Percentiles rank a stretch among this genome's conserved stretches.
Evolutionary conservation across 2,888 invertebrate species (phyloP).

Genomic region (Callimorpha dominula): DNA sequence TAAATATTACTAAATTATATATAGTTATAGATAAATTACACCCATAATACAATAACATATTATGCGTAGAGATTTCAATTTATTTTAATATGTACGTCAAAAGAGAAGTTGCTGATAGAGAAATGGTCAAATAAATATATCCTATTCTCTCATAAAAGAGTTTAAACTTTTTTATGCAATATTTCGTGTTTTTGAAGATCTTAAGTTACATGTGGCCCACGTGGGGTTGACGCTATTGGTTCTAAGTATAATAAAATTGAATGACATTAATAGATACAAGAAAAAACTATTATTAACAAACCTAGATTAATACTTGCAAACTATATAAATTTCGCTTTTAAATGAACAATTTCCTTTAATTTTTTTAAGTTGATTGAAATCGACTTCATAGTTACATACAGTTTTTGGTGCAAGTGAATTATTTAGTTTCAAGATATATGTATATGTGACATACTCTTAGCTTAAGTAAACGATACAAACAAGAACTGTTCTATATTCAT

Average conservation of each 20-base stretch:
- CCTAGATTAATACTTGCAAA: too few species aligned
- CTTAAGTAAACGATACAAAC: neutral
- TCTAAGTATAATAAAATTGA: too few species aligned
- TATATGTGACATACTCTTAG: neutral
- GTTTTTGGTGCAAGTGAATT: neutral
- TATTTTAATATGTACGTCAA: neutral
- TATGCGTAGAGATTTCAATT: neutral
- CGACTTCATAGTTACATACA: neutral
- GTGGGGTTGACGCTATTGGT: too few species aligned
- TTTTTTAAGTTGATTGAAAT: neutral
- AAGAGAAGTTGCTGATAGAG: neutral
- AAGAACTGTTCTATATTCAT: neutral
- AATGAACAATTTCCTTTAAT: neutral
- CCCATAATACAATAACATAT: neutral
- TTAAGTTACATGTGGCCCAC: too few species aligned
- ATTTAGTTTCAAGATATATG: too few species aligned
- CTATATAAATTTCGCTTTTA: neutral
- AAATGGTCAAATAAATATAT: neutral
- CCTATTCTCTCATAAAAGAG: neutral
- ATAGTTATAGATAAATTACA: too few species aligned
- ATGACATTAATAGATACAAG: too few species aligned
- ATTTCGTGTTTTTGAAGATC: neutral
- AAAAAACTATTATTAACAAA: too few species aligned
- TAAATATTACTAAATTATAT: too few species aligned
- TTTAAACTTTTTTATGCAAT: neutral